These are phyloP conservation scores for Agelastica alni DNA, from an alignment of 2,888 invertebrate species.

Conservation along the genomic window DNA sequence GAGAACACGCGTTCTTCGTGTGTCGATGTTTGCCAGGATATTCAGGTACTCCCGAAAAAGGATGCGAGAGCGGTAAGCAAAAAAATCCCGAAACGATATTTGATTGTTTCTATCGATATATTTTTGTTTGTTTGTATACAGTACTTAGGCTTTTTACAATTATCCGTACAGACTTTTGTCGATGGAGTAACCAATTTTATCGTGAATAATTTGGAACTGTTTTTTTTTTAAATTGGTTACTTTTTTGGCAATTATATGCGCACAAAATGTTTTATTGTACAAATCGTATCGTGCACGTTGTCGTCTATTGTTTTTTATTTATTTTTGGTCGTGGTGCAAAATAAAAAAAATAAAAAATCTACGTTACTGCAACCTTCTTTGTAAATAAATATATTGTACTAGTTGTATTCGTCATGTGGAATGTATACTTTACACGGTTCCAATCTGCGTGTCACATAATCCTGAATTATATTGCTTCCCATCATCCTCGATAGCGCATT, in stretches of 20 bases:
- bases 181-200: no score
- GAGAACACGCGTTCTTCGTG: constrained; percentile 81
- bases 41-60: constrained; percentile 72
- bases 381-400: constrained; percentile 15
- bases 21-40: constrained; percentile 79
- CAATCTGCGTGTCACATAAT: constrained; percentile 61
- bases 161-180: no score
- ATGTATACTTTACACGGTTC: constrained; percentile 66
- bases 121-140: constrained; percentile 43
- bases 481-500: constrained; percentile 48
- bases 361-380: no score
- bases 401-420: constrained; percentile 60
- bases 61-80: constrained; percentile 68
- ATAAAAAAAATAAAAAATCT: no score
- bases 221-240: no score
- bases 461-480: constrained; percentile 38
- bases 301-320: no score
- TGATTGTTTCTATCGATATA: no score
- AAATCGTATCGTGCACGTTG: no score
- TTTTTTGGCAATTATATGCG: no score
- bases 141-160: constrained; percentile 44
- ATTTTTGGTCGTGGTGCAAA: no score
- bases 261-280: no score
- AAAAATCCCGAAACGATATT: not conserved
- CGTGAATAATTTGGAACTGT: no score